Conservation (phyloP, 1,140 invertebrate species). For the Danaus plexippus region DNA sequence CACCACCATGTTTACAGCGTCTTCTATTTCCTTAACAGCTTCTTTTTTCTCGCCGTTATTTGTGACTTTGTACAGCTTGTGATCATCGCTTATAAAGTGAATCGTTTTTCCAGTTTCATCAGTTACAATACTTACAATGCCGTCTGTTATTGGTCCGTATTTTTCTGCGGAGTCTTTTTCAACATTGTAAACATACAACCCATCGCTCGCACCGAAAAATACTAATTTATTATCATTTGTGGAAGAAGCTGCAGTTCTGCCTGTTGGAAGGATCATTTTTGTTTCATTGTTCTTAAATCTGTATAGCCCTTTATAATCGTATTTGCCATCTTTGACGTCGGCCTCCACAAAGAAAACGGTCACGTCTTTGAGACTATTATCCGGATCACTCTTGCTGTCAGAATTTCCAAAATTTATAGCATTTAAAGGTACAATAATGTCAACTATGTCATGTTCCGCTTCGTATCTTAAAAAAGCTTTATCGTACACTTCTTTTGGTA, state of each 20-base stretch:
- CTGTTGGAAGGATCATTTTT: constrained; percentile 41
- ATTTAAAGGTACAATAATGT: constrained; percentile 42
- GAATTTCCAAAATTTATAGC: constrained; percentile 37
- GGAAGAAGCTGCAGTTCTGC: constrained; percentile 33
- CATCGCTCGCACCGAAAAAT: constrained; percentile 41
- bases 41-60: constrained; percentile 41
- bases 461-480: constrained; percentile 31
- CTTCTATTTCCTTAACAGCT: constrained; percentile 29
- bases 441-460: constrained; percentile 43
- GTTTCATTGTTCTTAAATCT: constrained; percentile 25
- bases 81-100: constrained; percentile 42
- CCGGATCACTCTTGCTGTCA: constrained; percentile 10
- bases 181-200: constrained; percentile 40
- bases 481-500: constrained; percentile 32
- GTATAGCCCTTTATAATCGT: constrained; percentile 39
- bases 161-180: constrained; percentile 33
- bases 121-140: constrained; percentile 38
- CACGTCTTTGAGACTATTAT: constrained; percentile 12
- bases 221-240: constrained; percentile 34
- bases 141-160: constrained; percentile 43
- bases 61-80: constrained; percentile 40
- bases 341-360: constrained; percentile 43
- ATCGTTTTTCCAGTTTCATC: constrained; percentile 31
- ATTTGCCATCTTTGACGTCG: constrained; percentile 29
- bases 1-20: constrained; percentile 38